These are phyloP conservation scores for Heliocidaris erythrogramma DNA, from an alignment of 35 echinoderm and acorn worm species.

Conservation along the genomic window DNA sequence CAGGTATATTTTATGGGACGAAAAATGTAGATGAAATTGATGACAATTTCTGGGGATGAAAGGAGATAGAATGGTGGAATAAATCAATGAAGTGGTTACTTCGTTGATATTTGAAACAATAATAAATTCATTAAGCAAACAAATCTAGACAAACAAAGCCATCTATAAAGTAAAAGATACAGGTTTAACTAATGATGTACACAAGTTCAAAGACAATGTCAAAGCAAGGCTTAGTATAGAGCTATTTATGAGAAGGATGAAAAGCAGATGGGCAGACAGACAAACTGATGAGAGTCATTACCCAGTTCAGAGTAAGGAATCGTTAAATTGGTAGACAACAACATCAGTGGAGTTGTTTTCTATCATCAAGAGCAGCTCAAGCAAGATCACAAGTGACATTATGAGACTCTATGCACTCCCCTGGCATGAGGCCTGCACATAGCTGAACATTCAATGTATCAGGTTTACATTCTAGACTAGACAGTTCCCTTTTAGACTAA, in stretches of 20 bases:
- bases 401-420: background rate
- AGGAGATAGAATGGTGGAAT: too few relatives aligned
- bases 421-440: background rate
- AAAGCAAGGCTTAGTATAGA: background rate
- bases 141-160: too few relatives aligned
- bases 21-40: too few relatives aligned
- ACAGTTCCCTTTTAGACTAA: background rate
- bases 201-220: conserved; percentile 3
- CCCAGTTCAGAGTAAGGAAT: background rate
- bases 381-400: background rate
- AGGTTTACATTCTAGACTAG: background rate
- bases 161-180: too few relatives aligned
- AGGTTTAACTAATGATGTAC: background rate
- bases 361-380: background rate
- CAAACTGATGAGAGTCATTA: background rate
- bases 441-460: background rate
- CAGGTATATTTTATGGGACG: too few relatives aligned
- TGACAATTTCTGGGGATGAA: too few relatives aligned
- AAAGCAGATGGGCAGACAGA: background rate
- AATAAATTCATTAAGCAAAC: too few relatives aligned
- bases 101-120: too few relatives aligned
- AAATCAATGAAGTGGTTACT: too few relatives aligned
- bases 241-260: background rate
- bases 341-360: background rate
- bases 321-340: background rate